Percentiles rank a stretch among this genome's conserved stretches.
Evolutionary conservation across 2,113 vertebrate genomes (phyloP).

Genomic region (Clarias batrachus): DNA sequence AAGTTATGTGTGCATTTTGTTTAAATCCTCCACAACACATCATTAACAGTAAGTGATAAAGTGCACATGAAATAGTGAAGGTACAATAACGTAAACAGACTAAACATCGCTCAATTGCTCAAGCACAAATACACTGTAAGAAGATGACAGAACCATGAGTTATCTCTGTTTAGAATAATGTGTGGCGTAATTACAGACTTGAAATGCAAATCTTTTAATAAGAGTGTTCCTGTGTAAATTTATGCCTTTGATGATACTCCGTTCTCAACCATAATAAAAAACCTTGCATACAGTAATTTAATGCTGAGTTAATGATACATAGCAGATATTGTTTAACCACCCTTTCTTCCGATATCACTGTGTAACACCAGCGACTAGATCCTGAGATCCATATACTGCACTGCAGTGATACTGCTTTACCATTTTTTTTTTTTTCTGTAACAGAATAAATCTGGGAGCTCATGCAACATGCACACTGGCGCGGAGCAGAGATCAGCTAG

Average conservation of each 20-base stretch:
- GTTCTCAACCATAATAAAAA: not conserved
- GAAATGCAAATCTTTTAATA: not conserved
- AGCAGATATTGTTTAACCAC: not conserved
- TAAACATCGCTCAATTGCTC: not conserved
- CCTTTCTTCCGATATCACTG: not conserved
- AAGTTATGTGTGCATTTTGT: not conserved
- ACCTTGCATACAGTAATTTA: not conserved
- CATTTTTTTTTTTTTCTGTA: constrained; percentile 38
- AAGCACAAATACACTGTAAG: not conserved
- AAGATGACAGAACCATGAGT: not conserved
- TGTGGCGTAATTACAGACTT: not conserved
- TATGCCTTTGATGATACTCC: not conserved
- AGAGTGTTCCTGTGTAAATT: not conserved
- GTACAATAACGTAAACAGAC: not conserved
- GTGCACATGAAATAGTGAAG: not conserved
- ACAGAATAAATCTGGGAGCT: constrained; percentile 50
- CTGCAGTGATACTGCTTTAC: constrained; percentile 44
- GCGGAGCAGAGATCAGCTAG: constrained; percentile 29
- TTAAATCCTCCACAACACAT: not conserved
- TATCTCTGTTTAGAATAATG: not conserved
- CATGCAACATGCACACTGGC: constrained; percentile 40
- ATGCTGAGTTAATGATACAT: not conserved
- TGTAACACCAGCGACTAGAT: not conserved
- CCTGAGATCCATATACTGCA: constrained; percentile 5
- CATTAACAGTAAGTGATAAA: not conserved